These are phyloP conservation scores for Philypnodon macrostomus DNA, from an alignment of 2,797 vertebrate species.

Conservation along the genomic window DNA sequence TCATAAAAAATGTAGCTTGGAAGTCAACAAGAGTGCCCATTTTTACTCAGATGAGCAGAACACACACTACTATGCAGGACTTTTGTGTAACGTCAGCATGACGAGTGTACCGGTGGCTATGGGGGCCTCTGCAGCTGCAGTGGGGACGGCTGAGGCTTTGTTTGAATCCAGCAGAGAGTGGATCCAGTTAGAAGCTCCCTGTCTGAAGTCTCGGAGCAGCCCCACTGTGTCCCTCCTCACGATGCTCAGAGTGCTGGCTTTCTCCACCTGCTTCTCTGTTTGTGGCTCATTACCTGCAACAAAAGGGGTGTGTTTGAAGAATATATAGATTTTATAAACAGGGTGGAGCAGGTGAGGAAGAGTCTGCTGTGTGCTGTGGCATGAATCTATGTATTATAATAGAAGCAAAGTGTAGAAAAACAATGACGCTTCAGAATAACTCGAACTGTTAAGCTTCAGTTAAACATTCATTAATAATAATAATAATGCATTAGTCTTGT, in stretches of 20 bases:
- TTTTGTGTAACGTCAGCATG: slow-evolving; percentile 13
- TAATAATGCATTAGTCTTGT: no score
- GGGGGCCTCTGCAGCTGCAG: slow-evolving; percentile 41
- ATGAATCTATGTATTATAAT: no score
- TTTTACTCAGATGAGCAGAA: background rate
- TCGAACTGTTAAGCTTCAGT: no score
- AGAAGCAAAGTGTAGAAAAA: no score
- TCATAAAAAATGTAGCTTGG: no score
- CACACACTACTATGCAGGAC: slow-evolving; percentile 10
- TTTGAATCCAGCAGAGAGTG: slow-evolving; percentile 81
- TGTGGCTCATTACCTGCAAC: slow-evolving; percentile 66
- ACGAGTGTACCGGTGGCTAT: slow-evolving; percentile 47
- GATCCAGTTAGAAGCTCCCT: slow-evolving; percentile 87
- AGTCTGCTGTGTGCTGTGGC: background rate
- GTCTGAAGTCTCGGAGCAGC: slow-evolving; percentile 80
- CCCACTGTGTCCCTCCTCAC: slow-evolving; percentile 82
- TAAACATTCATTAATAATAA: no score
- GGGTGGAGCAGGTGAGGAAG: no score
- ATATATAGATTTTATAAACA: background rate
- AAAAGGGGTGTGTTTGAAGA: background rate
- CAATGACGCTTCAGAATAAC: no score
- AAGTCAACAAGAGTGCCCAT: no score
- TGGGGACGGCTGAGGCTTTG: slow-evolving; percentile 36
- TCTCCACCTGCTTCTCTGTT: slow-evolving; percentile 78
- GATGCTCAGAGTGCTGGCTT: slow-evolving; percentile 78